Conservation (phyloP, 2,888 invertebrate species). For the Lepidochrysops patricia region DNA sequence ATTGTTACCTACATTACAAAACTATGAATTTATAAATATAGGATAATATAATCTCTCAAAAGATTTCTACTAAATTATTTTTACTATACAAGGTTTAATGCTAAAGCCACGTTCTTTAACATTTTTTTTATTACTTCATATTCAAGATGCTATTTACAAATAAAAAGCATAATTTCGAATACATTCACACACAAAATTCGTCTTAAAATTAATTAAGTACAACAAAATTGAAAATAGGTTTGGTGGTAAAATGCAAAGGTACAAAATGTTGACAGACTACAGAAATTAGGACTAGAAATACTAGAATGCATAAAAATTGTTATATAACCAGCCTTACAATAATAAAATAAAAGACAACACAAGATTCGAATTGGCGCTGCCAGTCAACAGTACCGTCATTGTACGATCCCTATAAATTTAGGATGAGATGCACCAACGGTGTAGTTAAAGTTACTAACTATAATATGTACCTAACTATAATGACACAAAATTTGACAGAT, state of each 20-base stretch:
- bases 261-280: neutral
- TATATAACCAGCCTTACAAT: neutral
- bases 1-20: neutral
- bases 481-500: no score
- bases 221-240: constrained; percentile 11
- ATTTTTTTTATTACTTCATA: neutral
- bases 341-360: no score
- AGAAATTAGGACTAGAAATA: constrained; percentile 16
- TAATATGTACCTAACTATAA: no score
- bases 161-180: constrained; percentile 9
- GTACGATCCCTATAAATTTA: no score
- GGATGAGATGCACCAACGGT: no score
- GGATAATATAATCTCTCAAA: neutral
- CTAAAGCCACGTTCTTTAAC: neutral
- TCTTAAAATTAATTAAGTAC: constrained; percentile 23
- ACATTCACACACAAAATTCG: constrained; percentile 3
- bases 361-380: no score
- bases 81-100: constrained; percentile 5
- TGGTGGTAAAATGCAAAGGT: constrained; percentile 9
- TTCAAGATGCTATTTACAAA: constrained; percentile 4
- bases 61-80: constrained; percentile 9
- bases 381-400: no score
- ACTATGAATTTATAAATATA: neutral
- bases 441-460: no score
- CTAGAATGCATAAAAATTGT: neutral